A percentile compares a stretch with the other conserved stretches of the same genome.
These are phyloP conservation scores for Pavo muticus DNA, from an alignment of 2,113 vertebrate genomes.

Conservation along the genomic window DNA sequence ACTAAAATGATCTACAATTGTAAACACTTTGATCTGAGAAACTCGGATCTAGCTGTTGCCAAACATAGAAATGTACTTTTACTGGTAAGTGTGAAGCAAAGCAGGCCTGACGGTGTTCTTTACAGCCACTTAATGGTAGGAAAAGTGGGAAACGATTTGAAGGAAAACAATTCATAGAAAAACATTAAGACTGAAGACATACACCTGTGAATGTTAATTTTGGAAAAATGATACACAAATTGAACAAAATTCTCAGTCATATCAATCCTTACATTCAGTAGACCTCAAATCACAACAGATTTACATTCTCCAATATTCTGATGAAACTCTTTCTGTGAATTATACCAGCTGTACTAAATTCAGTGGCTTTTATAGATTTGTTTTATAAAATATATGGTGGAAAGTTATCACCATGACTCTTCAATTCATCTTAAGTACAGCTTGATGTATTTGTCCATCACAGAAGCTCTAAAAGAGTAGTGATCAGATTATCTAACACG, in stretches of 20 bases:
- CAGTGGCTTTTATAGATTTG: slow-evolving; percentile 36
- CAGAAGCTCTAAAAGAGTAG: background rate
- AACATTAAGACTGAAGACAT: background rate
- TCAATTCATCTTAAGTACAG: slow-evolving; percentile 39
- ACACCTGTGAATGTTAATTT: background rate
- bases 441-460: background rate
- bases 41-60: background rate
- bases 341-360: slow-evolving; percentile 37
- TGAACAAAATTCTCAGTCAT: background rate
- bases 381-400: slow-evolving; percentile 34
- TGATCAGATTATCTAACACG: background rate
- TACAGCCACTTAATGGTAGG: background rate
- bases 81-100: background rate
- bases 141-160: background rate
- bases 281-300: slow-evolving; percentile 12
- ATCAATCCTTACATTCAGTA: slow-evolving; percentile 38
- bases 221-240: background rate
- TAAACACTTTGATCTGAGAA: background rate
- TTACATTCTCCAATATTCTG: background rate
- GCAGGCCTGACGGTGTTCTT: background rate
- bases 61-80: accelerated
- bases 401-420: background rate
- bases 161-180: background rate
- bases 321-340: slow-evolving; percentile 52
- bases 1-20: background rate